These are phyloP conservation scores for Trichopoda pennipes DNA, from an alignment of 2,888 invertebrate genomes.

Conservation along the genomic window DNA sequence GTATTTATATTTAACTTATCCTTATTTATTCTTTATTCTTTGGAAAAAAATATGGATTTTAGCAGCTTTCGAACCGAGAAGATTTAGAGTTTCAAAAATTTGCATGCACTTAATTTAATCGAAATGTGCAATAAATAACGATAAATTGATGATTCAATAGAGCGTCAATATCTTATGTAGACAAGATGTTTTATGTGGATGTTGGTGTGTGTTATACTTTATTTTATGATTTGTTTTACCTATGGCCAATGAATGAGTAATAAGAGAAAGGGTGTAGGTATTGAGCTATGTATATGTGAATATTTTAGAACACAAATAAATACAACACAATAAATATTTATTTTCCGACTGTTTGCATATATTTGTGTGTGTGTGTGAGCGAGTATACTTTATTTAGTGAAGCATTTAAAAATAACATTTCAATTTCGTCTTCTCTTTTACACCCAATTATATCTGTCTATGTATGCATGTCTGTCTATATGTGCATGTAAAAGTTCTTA, in stretches of 20 bases:
- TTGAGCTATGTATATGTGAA: background rate
- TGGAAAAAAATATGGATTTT: conserved; percentile 16
- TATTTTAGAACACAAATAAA: background rate
- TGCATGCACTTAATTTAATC: conserved; percentile 35
- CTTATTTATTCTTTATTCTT: conserved; percentile 15
- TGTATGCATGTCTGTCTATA: background rate
- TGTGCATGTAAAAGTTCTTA: background rate
- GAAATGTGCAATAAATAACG: conserved; percentile 33
- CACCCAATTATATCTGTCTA: background rate
- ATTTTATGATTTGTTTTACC: conserved; percentile 40
- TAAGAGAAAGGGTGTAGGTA: background rate
- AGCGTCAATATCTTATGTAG: conserved; percentile 62
- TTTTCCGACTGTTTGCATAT: background rate
- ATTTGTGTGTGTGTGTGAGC: background rate
- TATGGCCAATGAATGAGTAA: conserved; percentile 29
- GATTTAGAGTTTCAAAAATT: conserved; percentile 36
- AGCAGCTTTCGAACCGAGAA: background rate
- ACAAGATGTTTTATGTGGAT: conserved; percentile 23
- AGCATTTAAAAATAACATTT: conserved; percentile 55
- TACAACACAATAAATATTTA: background rate
- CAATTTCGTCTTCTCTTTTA: conserved; percentile 45
- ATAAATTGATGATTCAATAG: conserved; percentile 67
- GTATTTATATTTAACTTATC: conserved; percentile 11
- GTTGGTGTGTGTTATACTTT: background rate
- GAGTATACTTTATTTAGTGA: conserved; percentile 24